These are phyloP conservation scores for Drosophila truncata DNA, from an alignment of 1,140 invertebrate genomes.

Conservation along the genomic window DNA sequence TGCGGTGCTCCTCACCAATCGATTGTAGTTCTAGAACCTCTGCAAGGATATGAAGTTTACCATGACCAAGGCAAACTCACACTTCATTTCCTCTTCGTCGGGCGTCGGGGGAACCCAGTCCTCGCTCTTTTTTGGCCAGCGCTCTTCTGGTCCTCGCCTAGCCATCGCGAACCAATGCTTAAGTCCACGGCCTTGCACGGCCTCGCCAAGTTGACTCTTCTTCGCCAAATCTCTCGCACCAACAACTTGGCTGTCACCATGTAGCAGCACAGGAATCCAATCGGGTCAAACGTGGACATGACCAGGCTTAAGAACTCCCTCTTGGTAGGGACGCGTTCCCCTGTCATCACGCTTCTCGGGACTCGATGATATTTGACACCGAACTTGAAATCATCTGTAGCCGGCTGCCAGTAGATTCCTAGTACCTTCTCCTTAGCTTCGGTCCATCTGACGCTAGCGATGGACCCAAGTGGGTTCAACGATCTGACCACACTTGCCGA, in stretches of 20 bases:
- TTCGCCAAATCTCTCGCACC: no score
- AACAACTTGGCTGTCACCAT: background rate
- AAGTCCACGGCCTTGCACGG: background rate
- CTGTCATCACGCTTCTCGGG: no score
- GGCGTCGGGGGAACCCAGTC: background rate
- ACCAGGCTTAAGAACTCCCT: background rate
- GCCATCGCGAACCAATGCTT: background rate
- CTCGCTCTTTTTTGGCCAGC: background rate
- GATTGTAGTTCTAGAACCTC: background rate
- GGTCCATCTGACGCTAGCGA: background rate
- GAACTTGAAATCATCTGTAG: background rate
- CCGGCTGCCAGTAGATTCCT: background rate
- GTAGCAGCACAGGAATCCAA: constrained; percentile 3
- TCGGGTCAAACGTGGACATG: constrained; percentile 6
- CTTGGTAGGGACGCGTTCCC: no score
- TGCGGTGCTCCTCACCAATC: background rate
- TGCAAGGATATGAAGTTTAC: background rate
- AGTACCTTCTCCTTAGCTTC: constrained; percentile 1
- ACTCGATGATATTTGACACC: background rate
- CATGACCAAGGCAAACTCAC: background rate
- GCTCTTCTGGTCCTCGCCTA: no score
- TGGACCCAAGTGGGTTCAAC: background rate
- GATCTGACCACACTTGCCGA: background rate
- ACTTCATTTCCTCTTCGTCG: background rate
- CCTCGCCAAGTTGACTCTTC: no score